Conservation (phyloP, 2,888 invertebrate genomes). For the Cantharis nigra region DNA sequence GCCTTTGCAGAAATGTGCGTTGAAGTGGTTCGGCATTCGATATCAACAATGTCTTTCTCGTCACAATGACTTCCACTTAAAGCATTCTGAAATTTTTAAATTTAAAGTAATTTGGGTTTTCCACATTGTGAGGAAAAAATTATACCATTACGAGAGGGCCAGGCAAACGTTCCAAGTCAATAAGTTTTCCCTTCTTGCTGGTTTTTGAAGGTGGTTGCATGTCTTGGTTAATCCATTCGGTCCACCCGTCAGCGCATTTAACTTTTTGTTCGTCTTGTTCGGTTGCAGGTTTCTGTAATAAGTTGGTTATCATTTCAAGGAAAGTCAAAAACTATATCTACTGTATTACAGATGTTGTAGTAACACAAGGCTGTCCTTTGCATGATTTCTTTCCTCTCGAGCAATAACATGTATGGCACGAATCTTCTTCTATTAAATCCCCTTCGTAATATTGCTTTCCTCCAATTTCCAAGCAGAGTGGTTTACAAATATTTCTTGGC, state of each 20-base stretch:
- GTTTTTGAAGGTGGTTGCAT: conserved; percentile 44
- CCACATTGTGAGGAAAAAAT: neutral
- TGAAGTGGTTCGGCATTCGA: conserved; percentile 75
- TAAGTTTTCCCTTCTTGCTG: conserved; percentile 48
- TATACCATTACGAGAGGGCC: conserved; percentile 60
- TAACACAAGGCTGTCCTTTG: conserved; percentile 70
- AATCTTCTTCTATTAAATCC: conserved; percentile 74
- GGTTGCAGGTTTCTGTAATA: conserved; percentile 24
- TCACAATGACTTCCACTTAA: conserved; percentile 61
- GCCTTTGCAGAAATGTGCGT: conserved; percentile 67
- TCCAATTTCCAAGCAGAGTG: conserved; percentile 70
- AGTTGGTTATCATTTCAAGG: too few species aligned
- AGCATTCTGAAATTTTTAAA: conserved; percentile 25
- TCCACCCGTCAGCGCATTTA: conserved; percentile 75
- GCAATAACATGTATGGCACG: conserved; percentile 80
- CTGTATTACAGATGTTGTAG: conserved; percentile 44
- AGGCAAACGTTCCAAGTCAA: conserved; percentile 66
- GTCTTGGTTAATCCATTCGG: conserved; percentile 74
- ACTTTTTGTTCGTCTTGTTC: conserved; percentile 34
- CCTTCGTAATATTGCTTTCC: conserved; percentile 76
- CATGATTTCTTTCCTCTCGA: conserved; percentile 72
- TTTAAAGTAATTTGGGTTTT: neutral
- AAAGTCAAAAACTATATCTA: neutral
- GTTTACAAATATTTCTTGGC: conserved; percentile 70
- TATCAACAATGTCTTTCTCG: conserved; percentile 66